Conservation (phyloP, 2,888 invertebrate genomes). For the Pterobdella sp. region DNA sequence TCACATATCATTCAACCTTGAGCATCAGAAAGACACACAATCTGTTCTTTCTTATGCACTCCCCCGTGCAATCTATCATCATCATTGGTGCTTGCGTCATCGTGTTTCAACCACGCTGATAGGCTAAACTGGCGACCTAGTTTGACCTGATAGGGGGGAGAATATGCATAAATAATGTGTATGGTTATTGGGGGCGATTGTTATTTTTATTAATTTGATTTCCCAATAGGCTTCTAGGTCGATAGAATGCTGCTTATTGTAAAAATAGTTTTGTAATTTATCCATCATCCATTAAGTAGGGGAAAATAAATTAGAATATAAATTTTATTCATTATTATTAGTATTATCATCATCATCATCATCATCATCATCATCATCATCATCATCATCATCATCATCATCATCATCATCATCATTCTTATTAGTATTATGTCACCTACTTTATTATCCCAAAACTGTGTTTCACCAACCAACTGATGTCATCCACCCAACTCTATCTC, state of each 20-base stretch:
- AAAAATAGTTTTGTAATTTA: no score
- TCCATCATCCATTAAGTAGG: no score
- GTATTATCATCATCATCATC: background rate
- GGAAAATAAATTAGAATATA: background rate
- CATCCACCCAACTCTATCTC: no score
- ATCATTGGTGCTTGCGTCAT: conserved; percentile 53
- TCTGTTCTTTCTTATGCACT: conserved; percentile 71
- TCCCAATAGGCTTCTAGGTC: no score
- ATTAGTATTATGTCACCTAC: no score
- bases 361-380: background rate
- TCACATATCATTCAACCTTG: conserved; percentile 63
- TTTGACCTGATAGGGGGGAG: background rate
- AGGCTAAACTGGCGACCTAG: conserved; percentile 77
- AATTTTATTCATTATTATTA: background rate
- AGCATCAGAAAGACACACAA: conserved; percentile 91
- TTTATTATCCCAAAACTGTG: no score
- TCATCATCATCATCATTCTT: background rate
- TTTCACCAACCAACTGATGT: no score
- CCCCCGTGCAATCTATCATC: conserved; percentile 46
- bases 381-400: background rate
- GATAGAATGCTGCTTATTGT: no score
- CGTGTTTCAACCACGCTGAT: conserved; percentile 89
- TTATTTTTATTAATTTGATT: no score
- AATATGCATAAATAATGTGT: no score
- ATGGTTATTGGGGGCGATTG: no score